Evolutionary conservation across 2,888 invertebrate species (phyloP), one percentile per base, ranked within the genome.

Genomic region (Orthonychiurus folsomi): DNA sequence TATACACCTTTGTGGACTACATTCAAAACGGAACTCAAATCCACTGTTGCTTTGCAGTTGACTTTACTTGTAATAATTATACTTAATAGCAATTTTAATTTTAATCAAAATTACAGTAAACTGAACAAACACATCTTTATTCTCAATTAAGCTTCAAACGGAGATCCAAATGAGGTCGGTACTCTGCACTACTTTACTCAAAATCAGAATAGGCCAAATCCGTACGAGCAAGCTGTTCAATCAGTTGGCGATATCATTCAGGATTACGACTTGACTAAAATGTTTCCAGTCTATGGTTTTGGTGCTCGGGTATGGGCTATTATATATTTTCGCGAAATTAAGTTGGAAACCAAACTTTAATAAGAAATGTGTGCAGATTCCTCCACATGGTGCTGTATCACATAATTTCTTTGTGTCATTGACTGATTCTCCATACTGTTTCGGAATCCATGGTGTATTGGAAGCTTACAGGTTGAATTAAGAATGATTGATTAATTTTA

Each of bases 1-100:
- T 73, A 25, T 74, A 70, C 64, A 77, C 81, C 2, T 84, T 84
- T 73, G 74, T 83, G 64, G 83, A 84, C 72, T 84, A 80, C 73
- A 78, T 84, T 54, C 77, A 79, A 66, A 81, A 80, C 56, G 82
- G 83, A 54, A 78, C 78, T 26, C 77, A 79, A 66, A 74, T 80
- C 53, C 76, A 78, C 69, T 79, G 78, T 66, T 76, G 77, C 25
- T 75, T 80, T 65, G 78, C 78, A 25, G 78, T 80, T 63, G 80
- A 80, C 71, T 80, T 80, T 66, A 80, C 80, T 64, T 77, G 78
- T 78, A 70, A 69, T 70, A 59, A n/a, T n/a, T n/a, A 57, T 20
- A 37, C 9, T 15, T 23, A 3, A 55, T 37, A 37, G 15, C n/a
- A 37, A 15, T 37, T 37, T 37, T 5, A 9, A 37, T 37, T 37